Conservation (phyloP, 2,113 vertebrate species). For the Pangasianodon hypophthalmus region DNA sequence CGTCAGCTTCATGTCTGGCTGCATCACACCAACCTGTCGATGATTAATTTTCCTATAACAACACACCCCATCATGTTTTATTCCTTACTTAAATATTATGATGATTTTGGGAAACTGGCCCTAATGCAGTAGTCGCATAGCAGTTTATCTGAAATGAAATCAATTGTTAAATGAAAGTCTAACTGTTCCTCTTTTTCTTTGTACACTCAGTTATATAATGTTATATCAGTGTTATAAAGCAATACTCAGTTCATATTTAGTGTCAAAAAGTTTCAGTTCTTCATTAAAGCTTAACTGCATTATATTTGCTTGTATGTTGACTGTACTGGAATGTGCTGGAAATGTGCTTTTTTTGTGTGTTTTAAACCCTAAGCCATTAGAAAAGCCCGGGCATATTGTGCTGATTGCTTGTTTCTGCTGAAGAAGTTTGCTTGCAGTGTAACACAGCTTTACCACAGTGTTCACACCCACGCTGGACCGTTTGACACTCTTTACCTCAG, state of each 20-base stretch:
- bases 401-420: background rate
- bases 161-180: background rate
- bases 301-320: background rate
- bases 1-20: no score
- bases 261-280: background rate
- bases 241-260: background rate
- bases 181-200: background rate
- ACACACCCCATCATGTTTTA: background rate
- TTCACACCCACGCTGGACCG: constrained; percentile 16
- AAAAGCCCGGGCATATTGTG: constrained; percentile 21
- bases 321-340: background rate
- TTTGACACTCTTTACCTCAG: constrained; percentile 7
- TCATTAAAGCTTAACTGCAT: background rate
- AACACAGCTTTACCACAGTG: constrained; percentile 11
- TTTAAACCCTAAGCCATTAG: background rate
- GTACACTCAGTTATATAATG: background rate
- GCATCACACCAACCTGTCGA: background rate
- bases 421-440: constrained; percentile 27
- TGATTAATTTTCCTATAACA: no score
- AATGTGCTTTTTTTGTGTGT: background rate
- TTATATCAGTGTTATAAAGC: no score
- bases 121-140: background rate
- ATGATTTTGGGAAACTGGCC: background rate
- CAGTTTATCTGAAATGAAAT: background rate
- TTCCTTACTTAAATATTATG: background rate